Base-by-base conservation (phyloP, 2,888 invertebrate species). In the Microdon myrmicae region DNA sequence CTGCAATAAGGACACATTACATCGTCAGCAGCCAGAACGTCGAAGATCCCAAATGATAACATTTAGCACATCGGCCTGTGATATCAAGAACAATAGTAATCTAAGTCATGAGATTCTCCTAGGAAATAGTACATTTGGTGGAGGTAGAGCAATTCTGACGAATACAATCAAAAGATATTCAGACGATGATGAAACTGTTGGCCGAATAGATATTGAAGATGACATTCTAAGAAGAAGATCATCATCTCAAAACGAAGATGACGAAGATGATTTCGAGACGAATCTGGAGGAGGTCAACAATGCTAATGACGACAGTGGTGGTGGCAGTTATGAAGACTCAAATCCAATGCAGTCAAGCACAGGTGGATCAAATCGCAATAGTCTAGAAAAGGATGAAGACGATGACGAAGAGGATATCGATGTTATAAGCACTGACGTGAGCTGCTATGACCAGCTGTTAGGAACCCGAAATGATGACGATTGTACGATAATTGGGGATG, bases 81-180 rank as follows among this genome's bases (percentile, higher is more conserved):
- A 78, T 73, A 78, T 77, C 67, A 77, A 79, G 68, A 78, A 74
- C 72, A n/a, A n/a, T n/a, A n/a, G n/a, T n/a, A 79, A 77, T 72
- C 74, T 77, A 60, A 79, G 75, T 54, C 77, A 77, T 68, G 79
- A 79, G 68, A 72, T 75, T 56, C 74, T 77, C 47, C 68, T 72
- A 68, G 68, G 71, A 54, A 71, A 72, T 67, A 73, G 69, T 54
- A 67, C 61, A 44, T 64, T 68, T 25, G 68, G 59, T 25, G 39
- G 47, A 34, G 44, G 35, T 14, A 25, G 39, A 22, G 35, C 35
- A 29, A 20, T 7, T 7, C 48, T 53, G 17, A 34, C 19, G n/a
- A 53, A 47, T 31, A 71, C 70, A 68, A 68, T 71, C 7, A 72
- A 76, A 7, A 71, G 75, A 6, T 75, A 74, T 47, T 77, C 74